Percentiles rank a stretch among this genome's conserved stretches.
Evolutionary conservation across 2,888 invertebrate genomes (phyloP).

Genomic region (Candidula unifasciata): DNA sequence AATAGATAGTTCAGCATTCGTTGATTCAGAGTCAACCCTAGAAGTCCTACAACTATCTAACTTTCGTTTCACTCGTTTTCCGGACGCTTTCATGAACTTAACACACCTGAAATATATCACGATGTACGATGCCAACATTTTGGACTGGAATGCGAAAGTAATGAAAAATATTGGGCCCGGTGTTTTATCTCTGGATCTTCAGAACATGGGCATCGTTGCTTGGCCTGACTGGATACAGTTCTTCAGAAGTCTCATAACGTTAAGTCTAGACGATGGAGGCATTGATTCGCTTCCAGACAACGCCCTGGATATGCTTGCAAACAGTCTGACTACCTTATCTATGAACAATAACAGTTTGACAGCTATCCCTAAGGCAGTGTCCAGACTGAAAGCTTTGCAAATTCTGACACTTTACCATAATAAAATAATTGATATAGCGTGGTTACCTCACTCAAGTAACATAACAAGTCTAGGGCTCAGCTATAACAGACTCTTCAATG

Average conservation of each 20-base stretch:
- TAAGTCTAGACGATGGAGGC: background rate
- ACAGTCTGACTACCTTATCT: background rate
- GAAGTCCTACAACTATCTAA: no score
- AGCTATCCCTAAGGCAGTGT: background rate
- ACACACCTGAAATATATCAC: background rate
- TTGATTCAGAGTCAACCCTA: no score
- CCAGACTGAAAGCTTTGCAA: background rate
- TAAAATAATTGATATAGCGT: background rate
- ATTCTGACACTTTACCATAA: background rate
- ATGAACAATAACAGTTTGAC: background rate
- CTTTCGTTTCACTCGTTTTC: no score
- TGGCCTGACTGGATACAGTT: background rate
- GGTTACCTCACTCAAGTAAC: background rate
- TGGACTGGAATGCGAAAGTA: background rate
- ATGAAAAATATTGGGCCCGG: background rate
- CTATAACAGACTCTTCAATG: background rate
- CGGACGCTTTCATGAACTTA: no score
- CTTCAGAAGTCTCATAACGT: background rate
- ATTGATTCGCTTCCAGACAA: background rate
- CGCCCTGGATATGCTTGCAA: background rate
- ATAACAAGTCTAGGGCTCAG: background rate
- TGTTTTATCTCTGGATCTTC: background rate
- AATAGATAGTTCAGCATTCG: no score
- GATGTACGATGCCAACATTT: background rate
- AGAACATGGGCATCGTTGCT: background rate